phyloP scores from a whole-genome alignment of 2,888 invertebrate species.

The Poecilus cupreus region DNA sequence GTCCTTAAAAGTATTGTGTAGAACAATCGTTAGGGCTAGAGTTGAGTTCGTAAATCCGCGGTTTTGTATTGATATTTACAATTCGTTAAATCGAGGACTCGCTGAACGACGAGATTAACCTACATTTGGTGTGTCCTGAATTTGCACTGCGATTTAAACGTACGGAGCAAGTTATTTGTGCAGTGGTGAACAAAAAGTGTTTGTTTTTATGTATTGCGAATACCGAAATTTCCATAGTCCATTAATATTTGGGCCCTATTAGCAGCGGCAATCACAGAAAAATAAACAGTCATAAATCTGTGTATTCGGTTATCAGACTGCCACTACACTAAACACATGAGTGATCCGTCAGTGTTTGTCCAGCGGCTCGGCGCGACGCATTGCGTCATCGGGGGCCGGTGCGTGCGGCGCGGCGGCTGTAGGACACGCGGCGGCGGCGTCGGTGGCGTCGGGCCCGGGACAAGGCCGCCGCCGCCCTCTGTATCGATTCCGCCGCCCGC shows the following conservation, averaged over 20 bases:
- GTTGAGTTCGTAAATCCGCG: no score
- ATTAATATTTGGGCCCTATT: not conserved
- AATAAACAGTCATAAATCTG: not conserved
- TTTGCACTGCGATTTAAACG: not conserved
- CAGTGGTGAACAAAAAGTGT: not conserved
- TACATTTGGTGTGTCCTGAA: not conserved
- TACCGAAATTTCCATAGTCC: not conserved
- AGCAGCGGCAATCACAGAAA: not conserved
- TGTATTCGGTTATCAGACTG: not conserved
- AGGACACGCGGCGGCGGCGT: slow-evolving; percentile 29
- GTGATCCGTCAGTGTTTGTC: slow-evolving; percentile 11
- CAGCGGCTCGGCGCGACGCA: slow-evolving; percentile 35
- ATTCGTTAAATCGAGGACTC: no score
- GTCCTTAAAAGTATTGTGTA: no score
- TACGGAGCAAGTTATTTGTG: not conserved
- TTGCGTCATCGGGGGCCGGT: slow-evolving; percentile 42
- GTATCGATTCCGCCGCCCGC: slow-evolving; percentile 53
- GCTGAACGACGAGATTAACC: no score
- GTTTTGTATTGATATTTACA: no score
- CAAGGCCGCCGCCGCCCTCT: slow-evolving; percentile 51
- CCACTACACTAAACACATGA: not conserved
- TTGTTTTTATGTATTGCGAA: not conserved
- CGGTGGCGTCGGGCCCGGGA: slow-evolving; percentile 32
- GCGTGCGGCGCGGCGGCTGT: slow-evolving; percentile 21
- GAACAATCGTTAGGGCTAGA: no score